Base-by-base conservation (phyloP, 2,113 vertebrate genomes). In the Oryzias javanicus region DNA sequence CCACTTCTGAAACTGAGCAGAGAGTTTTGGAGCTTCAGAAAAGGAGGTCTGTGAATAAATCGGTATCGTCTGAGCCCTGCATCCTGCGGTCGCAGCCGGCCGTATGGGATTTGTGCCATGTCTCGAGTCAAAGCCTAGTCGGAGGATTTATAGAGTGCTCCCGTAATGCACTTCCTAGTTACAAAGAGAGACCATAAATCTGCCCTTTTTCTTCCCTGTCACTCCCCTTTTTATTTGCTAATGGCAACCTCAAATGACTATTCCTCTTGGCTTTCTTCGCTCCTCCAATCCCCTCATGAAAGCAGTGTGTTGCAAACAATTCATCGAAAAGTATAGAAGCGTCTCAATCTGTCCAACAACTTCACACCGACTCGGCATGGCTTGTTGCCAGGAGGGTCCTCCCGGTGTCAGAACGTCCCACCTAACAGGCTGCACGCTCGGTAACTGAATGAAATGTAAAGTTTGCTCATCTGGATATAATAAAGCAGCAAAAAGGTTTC, bases 201-300 rank as follows among this genome's bases (percentile, higher is more conserved):
- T 83, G 60, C 49, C 52, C 51, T 19, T 64, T 55, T 79, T 78
- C 22, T 81, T 27, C 72, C 80, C 67, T 72, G 67, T 62, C 69
- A 70, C 52, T 73, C 64, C 42, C 29, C 67, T 78, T 83, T 85
- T 75, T 83, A 81, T 84, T 82, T 82, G 76, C 69, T 86, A 82
- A 80, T 71, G 50, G 74, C 74, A 68, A 70, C 68, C 69, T 71
- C 62, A 64, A 77, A 68, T 46, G 40, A 64, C 70, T 29, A 49
- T 60, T 25, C 69, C 49, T 29, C 29, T 56, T 63, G 60, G 66
- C 73, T 75, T 76, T 61, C 71, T 79, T 71, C 59, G 57, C 60
- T 68, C 49, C 69, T 53, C 41, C 8, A 16, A 22, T 25, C 46
- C 59, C 40, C 17, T 20, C 65, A 46, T 41, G 53, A 55, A 53